Conservation (phyloP, 2,113 vertebrate genomes). For the Ammodytes dubius region DNA sequence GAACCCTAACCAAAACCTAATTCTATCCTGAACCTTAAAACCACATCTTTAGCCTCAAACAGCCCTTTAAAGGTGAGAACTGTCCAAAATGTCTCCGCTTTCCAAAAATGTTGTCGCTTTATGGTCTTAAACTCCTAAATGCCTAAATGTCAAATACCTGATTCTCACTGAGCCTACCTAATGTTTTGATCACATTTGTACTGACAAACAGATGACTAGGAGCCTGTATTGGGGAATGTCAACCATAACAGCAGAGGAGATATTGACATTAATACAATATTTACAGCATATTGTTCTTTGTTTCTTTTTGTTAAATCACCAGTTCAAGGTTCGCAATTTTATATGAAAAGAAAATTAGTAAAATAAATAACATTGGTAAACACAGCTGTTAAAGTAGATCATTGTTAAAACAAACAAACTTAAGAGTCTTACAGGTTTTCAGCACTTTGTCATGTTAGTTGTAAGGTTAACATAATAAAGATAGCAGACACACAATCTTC, state of each 20-base stretch:
- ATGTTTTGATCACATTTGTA: neutral
- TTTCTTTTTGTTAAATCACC: neutral
- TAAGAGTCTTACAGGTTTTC: too few relatives aligned
- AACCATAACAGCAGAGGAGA: neutral
- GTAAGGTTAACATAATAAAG: neutral
- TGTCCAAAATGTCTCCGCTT: too few relatives aligned
- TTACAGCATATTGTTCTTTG: neutral
- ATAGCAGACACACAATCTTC: too few relatives aligned
- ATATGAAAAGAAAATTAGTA: neutral
- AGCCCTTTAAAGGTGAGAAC: too few relatives aligned
- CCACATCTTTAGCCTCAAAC: too few relatives aligned
- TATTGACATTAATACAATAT: neutral
- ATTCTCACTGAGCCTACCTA: neutral
- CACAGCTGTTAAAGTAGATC: neutral
- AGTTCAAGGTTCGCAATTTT: neutral
- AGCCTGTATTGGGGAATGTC: neutral
- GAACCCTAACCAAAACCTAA: too few relatives aligned
- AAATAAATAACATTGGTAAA: neutral
- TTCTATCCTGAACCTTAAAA: too few relatives aligned
- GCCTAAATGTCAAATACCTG: constrained; percentile 25
- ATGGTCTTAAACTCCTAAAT: neutral
- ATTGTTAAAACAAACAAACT: too few relatives aligned
- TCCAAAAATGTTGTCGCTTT: too few relatives aligned
- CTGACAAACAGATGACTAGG: neutral
- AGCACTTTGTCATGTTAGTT: neutral